Evolutionary conservation across 1,140 invertebrate genomes (phyloP), one percentile per base, ranked within the genome.

Genomic region (Drosophila lini): DNA sequence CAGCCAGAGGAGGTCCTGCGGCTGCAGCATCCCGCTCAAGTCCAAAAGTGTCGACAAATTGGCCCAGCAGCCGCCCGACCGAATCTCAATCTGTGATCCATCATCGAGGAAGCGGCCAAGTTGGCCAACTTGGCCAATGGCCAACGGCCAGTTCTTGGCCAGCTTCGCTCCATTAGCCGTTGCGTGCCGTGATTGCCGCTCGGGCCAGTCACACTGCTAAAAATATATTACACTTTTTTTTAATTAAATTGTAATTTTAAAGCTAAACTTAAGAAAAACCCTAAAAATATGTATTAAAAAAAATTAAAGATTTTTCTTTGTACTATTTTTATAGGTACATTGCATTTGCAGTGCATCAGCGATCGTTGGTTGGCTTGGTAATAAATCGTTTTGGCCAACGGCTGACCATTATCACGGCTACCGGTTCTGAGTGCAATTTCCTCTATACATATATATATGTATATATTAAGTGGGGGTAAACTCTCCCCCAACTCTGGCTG

Each of bases 31-130:
- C 80, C 78, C 74, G 78, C 60, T 11, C 32, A 16, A 28, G 53
- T 22, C 55, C 77, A 79, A 77, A 82, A 88, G 83, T 86, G 83
- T 83, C 80, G 80, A 88, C 84, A 86, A 86, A 86, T 86, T 86
- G 84, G 56, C 67, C 50, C 57, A 41, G 64, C 42, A 68, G 38
- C 25, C n/a, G 45, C 10, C 42, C 42, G 16, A 11, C 44, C 9
- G n/a, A 63, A 58, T 16, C 77, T 44, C 42, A 36, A 59, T 68
- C 56, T 53, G 60, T 63, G 38, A 71, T 59, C 58, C 59, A 53
- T 44, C 67, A 69, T 56, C 47, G 34, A 80, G 63, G 13, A 47
- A 53, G 11, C 32, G 31, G 28, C 31, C 28, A 59, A 22, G 42
- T 10, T n/a, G 38, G 38, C 38, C 15, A 47, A 65, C 74, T 78